phyloP scores from a whole-genome alignment of 1,140 invertebrate species.

The Mylabris phalerata region DNA sequence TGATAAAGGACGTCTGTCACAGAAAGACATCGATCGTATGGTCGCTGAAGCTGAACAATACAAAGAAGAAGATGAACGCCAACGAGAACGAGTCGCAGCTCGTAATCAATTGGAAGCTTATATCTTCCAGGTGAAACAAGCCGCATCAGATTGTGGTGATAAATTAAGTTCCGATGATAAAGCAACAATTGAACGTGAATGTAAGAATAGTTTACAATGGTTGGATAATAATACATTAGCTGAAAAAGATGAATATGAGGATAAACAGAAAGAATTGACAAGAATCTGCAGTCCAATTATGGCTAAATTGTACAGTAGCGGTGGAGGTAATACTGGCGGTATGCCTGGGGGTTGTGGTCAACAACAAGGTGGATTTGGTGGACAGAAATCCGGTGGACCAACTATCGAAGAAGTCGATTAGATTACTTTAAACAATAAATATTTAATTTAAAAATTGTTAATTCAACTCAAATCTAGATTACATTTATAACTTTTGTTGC shows the following conservation, averaged over 20 bases:
- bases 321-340: slow-evolving; percentile 10
- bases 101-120: slow-evolving; percentile 62
- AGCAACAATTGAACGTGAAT: slow-evolving; percentile 39
- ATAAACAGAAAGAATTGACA: slow-evolving; percentile 50
- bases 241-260: slow-evolving; percentile 56
- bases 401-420: slow-evolving; percentile 60
- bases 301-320: slow-evolving; percentile 45
- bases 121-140: slow-evolving; percentile 60
- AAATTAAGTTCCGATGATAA: slow-evolving; percentile 42
- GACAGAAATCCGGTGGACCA: slow-evolving; percentile 41
- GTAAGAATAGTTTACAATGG: slow-evolving; percentile 46
- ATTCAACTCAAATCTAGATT: too few relatives aligned
- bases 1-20: slow-evolving; percentile 70
- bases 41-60: slow-evolving; percentile 58
- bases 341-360: slow-evolving; percentile 26
- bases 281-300: slow-evolving; percentile 49
- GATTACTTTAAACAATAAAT: slow-evolving; percentile 17
- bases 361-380: slow-evolving; percentile 29
- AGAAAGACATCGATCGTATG: slow-evolving; percentile 80
- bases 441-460: too few relatives aligned
- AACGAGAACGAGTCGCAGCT: slow-evolving; percentile 55
- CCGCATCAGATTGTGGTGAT: slow-evolving; percentile 45
- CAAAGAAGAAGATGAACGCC: slow-evolving; percentile 62
- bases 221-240: slow-evolving; percentile 49
- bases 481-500: too few relatives aligned